These are phyloP conservation scores for Campylomormyrus tamandua DNA, from an alignment of 2,113 vertebrate species.

Conservation along the genomic window DNA sequence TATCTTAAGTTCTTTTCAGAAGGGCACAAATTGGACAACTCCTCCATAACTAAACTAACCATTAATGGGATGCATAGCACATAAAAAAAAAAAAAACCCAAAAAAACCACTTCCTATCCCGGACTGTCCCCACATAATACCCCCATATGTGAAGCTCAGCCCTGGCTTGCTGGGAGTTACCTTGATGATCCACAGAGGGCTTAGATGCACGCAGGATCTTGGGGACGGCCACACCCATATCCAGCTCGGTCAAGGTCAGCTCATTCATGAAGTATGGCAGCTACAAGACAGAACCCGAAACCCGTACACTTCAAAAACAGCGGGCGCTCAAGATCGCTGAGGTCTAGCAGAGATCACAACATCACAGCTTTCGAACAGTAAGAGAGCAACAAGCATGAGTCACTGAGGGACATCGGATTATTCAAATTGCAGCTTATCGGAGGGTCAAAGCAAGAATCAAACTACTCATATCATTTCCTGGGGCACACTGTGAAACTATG, in stretches of 20 bases:
- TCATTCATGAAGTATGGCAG: constrained; percentile 98
- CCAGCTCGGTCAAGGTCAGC: constrained; percentile 88
- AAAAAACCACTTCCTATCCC: not conserved
- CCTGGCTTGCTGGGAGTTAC: constrained; percentile 53
- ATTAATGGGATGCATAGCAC: not conserved
- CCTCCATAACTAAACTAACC: not conserved
- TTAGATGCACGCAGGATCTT: constrained; percentile 88
- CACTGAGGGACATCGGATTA: not conserved
- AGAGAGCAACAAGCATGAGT: not conserved
- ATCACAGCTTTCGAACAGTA: not conserved
- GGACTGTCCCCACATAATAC: not conserved
- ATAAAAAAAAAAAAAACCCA: not conserved
- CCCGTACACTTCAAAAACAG: not conserved
- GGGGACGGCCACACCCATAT: constrained; percentile 93
- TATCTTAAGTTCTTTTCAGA: not conserved
- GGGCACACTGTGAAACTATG: not conserved
- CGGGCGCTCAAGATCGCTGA: not conserved
- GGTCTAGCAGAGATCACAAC: not conserved
- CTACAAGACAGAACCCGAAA: constrained; percentile 48
- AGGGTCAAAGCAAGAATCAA: not conserved
- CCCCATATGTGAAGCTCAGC: not conserved
- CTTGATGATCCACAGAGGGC: constrained; percentile 88
- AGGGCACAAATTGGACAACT: not conserved
- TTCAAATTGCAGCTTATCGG: not conserved
- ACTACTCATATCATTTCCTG: not conserved